Conservation (phyloP, 2,113 vertebrate genomes). For the Stigmatopora argus region DNA sequence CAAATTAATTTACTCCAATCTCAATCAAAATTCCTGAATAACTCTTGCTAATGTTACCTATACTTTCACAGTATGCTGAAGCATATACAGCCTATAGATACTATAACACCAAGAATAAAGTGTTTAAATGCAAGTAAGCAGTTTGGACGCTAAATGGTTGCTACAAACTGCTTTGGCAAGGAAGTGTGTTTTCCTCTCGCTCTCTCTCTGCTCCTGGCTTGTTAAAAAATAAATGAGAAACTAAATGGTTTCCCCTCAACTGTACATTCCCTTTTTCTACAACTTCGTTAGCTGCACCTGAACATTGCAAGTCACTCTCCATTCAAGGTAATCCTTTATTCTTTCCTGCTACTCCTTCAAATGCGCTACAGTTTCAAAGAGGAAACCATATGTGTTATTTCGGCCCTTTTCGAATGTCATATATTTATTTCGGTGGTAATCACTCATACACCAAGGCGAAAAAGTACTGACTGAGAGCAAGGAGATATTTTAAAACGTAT, state of each 20-base stretch:
- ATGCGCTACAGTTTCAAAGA: constrained; percentile 65
- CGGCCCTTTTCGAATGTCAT: constrained; percentile 64
- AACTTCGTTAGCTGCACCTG: constrained; percentile 56
- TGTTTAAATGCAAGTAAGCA: constrained; percentile 14
- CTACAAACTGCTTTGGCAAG: constrained; percentile 28
- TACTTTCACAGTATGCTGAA: neutral
- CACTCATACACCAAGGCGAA: constrained; percentile 65
- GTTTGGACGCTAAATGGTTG: constrained; percentile 15
- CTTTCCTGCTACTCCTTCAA: constrained; percentile 61
- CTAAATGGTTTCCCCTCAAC: constrained; percentile 41
- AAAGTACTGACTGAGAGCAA: constrained; percentile 55
- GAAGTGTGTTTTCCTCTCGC: constrained; percentile 20
- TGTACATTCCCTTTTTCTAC: constrained; percentile 44
- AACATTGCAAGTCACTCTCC: constrained; percentile 48
- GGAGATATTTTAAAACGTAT: constrained; percentile 69
- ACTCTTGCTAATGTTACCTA: neutral
- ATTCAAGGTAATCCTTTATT: constrained; percentile 39
- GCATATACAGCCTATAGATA: constrained; percentile 5
- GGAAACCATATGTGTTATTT: constrained; percentile 64
- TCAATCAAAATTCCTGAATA: too few species aligned
- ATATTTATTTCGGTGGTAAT: constrained; percentile 66
- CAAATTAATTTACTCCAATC: too few species aligned
- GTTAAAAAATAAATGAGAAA: constrained; percentile 39
- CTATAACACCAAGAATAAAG: neutral
- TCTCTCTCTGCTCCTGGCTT: constrained; percentile 22